Percentiles rank a stretch among this genome's conserved stretches.
Conservation (phyloP, 2,797 vertebrate species). For the Orientallactaga sibirica region DNA sequence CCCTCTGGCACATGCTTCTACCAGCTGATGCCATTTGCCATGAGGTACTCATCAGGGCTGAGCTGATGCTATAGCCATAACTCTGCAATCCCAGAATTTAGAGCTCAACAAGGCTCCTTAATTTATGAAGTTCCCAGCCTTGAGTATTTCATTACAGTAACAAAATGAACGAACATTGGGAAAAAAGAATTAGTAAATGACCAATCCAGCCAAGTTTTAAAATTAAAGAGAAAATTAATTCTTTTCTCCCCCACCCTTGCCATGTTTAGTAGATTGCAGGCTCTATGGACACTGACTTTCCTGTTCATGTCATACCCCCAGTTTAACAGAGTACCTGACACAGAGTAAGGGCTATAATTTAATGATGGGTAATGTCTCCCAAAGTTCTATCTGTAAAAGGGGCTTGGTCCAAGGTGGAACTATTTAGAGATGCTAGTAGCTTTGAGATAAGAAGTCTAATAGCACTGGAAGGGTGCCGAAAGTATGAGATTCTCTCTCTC, state of each 20-base stretch:
- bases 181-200: constrained; percentile 22
- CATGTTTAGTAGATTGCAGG: background rate
- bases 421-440: background rate
- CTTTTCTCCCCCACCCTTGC: background rate
- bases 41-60: background rate
- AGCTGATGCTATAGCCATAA: background rate
- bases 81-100: background rate
- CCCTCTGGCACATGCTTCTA: background rate
- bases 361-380: background rate
- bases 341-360: background rate
- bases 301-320: background rate
- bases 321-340: background rate
- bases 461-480: too few relatives aligned
- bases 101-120: background rate
- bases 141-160: background rate
- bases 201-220: background rate
- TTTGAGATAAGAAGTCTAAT: background rate
- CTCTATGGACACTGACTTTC: background rate
- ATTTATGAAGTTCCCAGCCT: background rate
- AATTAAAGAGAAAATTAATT: background rate
- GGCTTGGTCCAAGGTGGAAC: background rate
- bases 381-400: background rate
- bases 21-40: background rate
- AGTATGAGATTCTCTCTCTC: too few relatives aligned
- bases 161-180: background rate